Evolutionary conservation across 2,888 invertebrate species (phyloP), one percentile per base, ranked within the genome.

Genomic region (Piscicola geometra): DNA sequence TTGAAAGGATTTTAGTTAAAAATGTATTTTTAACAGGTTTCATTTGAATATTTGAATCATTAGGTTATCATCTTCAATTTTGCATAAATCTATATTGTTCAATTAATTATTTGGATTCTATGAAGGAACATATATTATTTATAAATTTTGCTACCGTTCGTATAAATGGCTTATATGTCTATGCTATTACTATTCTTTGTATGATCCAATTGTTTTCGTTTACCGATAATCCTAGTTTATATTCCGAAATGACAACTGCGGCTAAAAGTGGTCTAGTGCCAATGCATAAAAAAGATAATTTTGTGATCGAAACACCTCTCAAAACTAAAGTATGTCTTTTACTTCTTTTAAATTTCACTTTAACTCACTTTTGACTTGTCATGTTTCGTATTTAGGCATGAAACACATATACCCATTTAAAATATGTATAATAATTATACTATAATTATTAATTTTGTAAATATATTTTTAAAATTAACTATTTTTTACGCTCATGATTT

Each of bases 171-270:
- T 5, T 25, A 18, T 56, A 18, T 56, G 60, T 56, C 60, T 5
- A 25, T 56, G 60, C n/a, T 56, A 56, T 56, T 25, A 5, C 15
- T 56, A 25, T 56, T 56, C 60, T 56, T 56, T 56, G 60, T 41
- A 56, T 56, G 60, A 56, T 56, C 60, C n/a, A 56, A 56, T 56
- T 56, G 60, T 56, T 56, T 56, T 56, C n/a, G 60, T 25, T 56
- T 56, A 18, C 5, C 21, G 21, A 56, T 56, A 56, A 56, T 5
- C n/a, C n/a, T 56, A n/a, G 60, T 56, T 56, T 25, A 15, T 15
- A 9, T 15, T 56, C 3, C 12, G n/a, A 25, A 15, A 56, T 56
- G 60, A 25, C 60, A 56, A 56, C 25, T 18, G n/a, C 60, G 5
- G 21, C 60, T 18, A 56, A 56, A 21, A 18, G 15, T 25, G 60